Conservation (phyloP, 2,113 vertebrate genomes). For the Pseudorectes ferrugineus region DNA sequence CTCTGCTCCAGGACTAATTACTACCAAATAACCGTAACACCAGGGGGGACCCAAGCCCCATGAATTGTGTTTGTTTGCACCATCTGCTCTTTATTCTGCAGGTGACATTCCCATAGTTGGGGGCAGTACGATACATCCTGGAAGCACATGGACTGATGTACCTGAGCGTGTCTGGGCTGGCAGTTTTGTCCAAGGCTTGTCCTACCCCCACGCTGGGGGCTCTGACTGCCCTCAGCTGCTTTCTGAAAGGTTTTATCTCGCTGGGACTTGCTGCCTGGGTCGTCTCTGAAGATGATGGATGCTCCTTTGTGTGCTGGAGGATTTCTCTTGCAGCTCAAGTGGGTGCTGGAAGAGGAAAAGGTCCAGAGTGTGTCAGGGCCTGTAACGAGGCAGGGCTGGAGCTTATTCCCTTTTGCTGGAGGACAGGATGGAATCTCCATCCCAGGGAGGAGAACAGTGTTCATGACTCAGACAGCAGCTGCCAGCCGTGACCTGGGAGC, state of each 20-base stretch:
- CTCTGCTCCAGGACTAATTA: conserved; percentile 3
- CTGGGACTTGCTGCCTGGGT: not conserved
- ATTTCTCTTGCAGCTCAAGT: not conserved
- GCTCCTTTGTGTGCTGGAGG: not conserved
- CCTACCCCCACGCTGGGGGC: rapidly evolving
- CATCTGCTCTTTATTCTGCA: conserved; percentile 39
- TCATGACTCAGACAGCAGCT: not conserved
- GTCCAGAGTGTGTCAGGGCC: rapidly evolving
- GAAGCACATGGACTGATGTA: not conserved
- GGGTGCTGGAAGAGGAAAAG: not conserved
- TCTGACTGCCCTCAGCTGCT: not conserved
- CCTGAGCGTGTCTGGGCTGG: not conserved
- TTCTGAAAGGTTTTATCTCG: not conserved
- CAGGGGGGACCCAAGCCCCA: not conserved
- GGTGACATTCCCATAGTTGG: not conserved
- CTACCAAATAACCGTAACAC: not conserved
- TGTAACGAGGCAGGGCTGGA: not conserved
- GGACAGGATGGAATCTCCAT: not conserved
- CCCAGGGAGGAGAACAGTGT: not conserved
- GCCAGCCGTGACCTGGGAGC: not conserved
- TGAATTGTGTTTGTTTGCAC: not conserved
- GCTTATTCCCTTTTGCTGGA: not conserved
- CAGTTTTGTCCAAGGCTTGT: not conserved
- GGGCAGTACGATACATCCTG: not conserved
- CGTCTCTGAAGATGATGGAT: not conserved